Evolutionary conservation across 2,888 invertebrate genomes (phyloP), one percentile per base, ranked within the genome.

Genomic region (Folsomia candida): DNA sequence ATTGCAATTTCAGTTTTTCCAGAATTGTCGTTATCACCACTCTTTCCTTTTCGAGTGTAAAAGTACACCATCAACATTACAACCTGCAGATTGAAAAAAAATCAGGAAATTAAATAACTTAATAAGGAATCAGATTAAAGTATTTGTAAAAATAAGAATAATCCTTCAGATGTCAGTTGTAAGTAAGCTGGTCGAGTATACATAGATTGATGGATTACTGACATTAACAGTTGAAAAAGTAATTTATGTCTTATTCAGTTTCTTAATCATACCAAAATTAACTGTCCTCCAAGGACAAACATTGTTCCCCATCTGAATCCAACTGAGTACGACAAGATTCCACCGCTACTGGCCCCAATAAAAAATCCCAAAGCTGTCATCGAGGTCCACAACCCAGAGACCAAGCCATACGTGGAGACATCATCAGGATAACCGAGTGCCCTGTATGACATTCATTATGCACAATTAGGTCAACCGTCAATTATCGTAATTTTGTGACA

Each of bases 371-470:
- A 85, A 0, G 94, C 93, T 81, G 94, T 93, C 0, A 91, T 89
- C 0, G 93, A 93, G 1, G 94, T 94, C 91, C 94, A 95, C 80
- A 95, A 86, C 0, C 94, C 95, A 1, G 94, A 93, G 9, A 94
- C 91, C 47, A 94, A 85, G 0, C 94, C 95, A 81, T 93, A 94
- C 0, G 95, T 95, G 81, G 92, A 91, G 75, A 95, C 86, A 73
- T 90, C 90, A 83, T 95, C 92, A 0, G 92, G 90, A 78, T 93
- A 89, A 1, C 92, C 92, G 76, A 88, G 86, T 0, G 86, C 85
- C 80, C 91, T 91, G 83, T 18, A 80, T 6, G 20, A n/a, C 11
- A 57, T 14, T 47, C 47, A 47, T 47, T 47, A 47, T 47, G 9
- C 14, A 47, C 14, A 47, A 47, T 14, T 47, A 47, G 11, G 9